Conservation (phyloP, 1,140 invertebrate genomes). For the Platyscapa corneri region DNA sequence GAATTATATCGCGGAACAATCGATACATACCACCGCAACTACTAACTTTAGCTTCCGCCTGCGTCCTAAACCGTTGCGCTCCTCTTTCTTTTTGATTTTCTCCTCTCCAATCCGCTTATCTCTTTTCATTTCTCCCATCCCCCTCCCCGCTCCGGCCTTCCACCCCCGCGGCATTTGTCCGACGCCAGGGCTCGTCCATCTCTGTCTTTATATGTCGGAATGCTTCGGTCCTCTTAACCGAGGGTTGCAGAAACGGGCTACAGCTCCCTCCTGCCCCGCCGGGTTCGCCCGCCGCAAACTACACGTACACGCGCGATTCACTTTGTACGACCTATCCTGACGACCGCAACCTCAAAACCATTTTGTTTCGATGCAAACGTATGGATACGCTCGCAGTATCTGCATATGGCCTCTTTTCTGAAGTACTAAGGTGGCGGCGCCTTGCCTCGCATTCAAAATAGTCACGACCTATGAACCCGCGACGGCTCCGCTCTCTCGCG, state of each 20-base stretch:
- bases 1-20: slow-evolving; percentile 70
- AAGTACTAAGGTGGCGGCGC: too few relatives aligned
- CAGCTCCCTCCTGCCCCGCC: slow-evolving; percentile 30
- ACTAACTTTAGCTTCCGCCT: slow-evolving; percentile 60
- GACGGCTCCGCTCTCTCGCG: neutral
- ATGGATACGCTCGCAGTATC: neutral
- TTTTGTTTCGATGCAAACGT: slow-evolving; percentile 43
- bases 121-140: slow-evolving; percentile 31
- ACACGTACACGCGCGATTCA: slow-evolving; percentile 56
- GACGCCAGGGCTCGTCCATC: neutral
- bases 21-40: slow-evolving; percentile 66
- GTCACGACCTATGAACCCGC: too few relatives aligned
- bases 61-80: slow-evolving; percentile 37
- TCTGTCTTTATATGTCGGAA: neutral
- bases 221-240: neutral
- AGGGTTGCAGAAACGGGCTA: too few relatives aligned
- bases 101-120: slow-evolving; percentile 28
- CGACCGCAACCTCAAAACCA: slow-evolving; percentile 60
- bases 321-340: slow-evolving; percentile 61
- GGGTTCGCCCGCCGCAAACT: slow-evolving; percentile 59
- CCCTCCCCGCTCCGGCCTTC: neutral
- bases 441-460: neutral
- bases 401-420: neutral
- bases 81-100: slow-evolving; percentile 27
- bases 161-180: neutral